Evolutionary conservation across 2,888 invertebrate species (phyloP), one percentile per base, ranked within the genome.

Genomic region (Acanthococcus lagerstroemiae): DNA sequence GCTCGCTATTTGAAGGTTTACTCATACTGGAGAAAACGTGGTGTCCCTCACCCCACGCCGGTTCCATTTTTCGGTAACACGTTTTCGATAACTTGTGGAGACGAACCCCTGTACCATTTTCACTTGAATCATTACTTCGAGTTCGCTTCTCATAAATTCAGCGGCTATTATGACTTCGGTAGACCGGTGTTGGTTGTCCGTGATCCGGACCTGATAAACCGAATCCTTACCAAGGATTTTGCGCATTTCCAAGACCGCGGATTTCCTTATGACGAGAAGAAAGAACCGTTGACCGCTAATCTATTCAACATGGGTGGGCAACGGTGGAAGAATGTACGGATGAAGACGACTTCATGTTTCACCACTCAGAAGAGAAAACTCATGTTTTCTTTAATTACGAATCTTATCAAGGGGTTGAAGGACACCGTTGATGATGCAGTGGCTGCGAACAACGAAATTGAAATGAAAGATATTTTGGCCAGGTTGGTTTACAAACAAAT

Each of bases 341-440:
- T 75, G 0, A 80, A 80, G 69, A 73, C 82, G 26, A 78, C 80
- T 0, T 81, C 82, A 0, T 78, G 79, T 1, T 79, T 82, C 70
- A 79, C 81, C 0, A 76, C 78, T 1, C 80, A 79, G 17, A 82
- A 81, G 72, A 73, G 83, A 67, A 81, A 78, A 71, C 73, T 73
- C 44, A 81, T 82, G 80, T 76, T 79, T 37, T 76, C 76, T 0
- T 73, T 80, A 37, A 78, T 80, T 72, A 69, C 74, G 46, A 75
- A 77, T 46, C 77, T 75, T 25, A 74, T 75, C 21, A 72, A 75
- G 30, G 74, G 75, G 52, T 72, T 78, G 45, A 71, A 46, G 17
- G 46, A 44, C 15, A 55, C n/a, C 7, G 17, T 55, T 1, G 44
- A 45, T 7, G n/a, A 4, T 1, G 17, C 15, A 19, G 5, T 55